Percentiles rank a stretch among this genome's conserved stretches.
These are phyloP conservation scores for Halcyon senegalensis DNA, from an alignment of 2,113 vertebrate species.

Conservation along the genomic window DNA sequence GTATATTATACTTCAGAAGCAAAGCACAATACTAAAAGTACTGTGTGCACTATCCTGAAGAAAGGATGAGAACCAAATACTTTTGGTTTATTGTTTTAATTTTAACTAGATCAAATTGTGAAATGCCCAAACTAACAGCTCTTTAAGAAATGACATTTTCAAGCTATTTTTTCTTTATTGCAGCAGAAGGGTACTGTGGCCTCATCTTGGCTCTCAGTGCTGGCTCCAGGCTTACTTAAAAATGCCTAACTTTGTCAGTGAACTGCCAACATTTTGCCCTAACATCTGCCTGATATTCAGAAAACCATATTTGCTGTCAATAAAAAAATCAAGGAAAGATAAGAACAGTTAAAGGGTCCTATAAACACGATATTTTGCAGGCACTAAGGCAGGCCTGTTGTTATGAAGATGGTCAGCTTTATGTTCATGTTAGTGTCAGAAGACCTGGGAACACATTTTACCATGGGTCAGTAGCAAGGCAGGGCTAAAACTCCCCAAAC, in stretches of 20 bases:
- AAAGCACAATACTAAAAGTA: neutral
- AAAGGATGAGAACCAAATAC: neutral
- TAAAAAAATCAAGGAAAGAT: neutral
- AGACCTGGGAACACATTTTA: neutral
- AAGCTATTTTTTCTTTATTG: neutral
- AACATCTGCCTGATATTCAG: neutral
- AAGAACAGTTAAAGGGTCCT: neutral
- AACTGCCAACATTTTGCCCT: neutral
- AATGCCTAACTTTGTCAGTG: neutral
- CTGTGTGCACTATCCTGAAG: neutral
- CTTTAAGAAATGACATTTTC: slow-evolving; percentile 12
- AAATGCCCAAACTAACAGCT: neutral
- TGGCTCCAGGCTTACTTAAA: neutral
- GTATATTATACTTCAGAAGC: neutral
- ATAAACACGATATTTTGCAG: neutral
- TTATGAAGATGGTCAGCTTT: neutral
- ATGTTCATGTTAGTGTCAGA: neutral
- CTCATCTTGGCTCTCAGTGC: neutral
- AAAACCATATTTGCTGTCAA: neutral
- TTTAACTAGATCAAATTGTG: neutral
- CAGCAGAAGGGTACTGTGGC: neutral
- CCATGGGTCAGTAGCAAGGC: neutral
- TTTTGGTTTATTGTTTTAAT: neutral
- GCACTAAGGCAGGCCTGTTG: neutral
- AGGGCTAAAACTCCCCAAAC: neutral